phyloP scores from a whole-genome alignment of 2,888 invertebrate genomes.

The Orchesellides sinensis region DNA sequence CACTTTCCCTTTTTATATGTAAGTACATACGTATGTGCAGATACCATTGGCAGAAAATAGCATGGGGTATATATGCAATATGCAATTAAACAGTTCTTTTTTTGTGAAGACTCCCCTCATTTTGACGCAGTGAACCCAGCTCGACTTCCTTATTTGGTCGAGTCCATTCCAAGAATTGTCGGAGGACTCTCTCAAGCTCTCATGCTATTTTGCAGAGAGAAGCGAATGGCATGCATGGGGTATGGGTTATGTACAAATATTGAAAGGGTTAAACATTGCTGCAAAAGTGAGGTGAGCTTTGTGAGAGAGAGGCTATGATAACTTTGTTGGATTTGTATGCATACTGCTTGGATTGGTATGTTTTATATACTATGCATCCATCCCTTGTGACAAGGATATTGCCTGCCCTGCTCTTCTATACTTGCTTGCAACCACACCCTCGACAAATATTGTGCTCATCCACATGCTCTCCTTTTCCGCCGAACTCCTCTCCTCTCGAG shows the following conservation, averaged over 20 bases:
- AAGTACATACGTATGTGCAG: not conserved
- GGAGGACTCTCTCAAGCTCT: not conserved
- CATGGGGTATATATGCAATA: too few relatives aligned
- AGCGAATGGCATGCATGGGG: not conserved
- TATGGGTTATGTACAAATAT: not conserved
- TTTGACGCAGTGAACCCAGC: not conserved
- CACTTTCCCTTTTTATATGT: slow-evolving; percentile 22
- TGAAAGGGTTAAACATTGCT: slow-evolving; percentile 21
- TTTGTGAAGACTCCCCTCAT: slow-evolving; percentile 3
- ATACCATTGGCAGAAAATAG: too few relatives aligned
- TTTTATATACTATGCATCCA: slow-evolving; percentile 10
- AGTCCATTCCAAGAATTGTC: not conserved
- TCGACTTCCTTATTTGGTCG: not conserved
- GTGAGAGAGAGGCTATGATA: too few relatives aligned
- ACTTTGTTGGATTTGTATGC: too few relatives aligned
- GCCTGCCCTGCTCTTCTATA: not conserved
- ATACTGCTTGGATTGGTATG: too few relatives aligned
- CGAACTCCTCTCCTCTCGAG: not conserved
- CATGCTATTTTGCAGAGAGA: not conserved
- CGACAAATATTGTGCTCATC: slow-evolving; percentile 35
- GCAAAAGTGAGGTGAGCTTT: too few relatives aligned
- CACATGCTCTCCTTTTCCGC: slow-evolving; percentile 23
- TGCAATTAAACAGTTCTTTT: too few relatives aligned
- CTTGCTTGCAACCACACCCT: slow-evolving; percentile 31
- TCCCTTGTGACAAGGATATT: slow-evolving; percentile 25